Base-by-base conservation (phyloP, 2,797 vertebrate species). In the Lithobates sylvaticus region DNA sequence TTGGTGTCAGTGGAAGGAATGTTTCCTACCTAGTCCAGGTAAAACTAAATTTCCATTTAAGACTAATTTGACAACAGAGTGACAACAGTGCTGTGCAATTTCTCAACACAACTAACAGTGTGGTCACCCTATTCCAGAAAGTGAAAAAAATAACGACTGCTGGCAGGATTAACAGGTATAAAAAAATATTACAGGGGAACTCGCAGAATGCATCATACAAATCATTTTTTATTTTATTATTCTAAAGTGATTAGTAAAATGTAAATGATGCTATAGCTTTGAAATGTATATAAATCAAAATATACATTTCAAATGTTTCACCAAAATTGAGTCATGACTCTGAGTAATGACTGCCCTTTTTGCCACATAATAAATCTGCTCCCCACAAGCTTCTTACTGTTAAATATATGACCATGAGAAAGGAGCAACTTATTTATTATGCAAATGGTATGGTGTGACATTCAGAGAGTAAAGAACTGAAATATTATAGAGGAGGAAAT, bases 381-480 rank as follows among this genome's bases (percentile, higher is more conserved):
- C 15, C 71, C 54, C 10, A 78, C 21, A 9, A 21, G n/a, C 29
- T 39, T 39, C 58, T 27, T 54, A 47, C 27, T 75, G 58, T 47
- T 64, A 54, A 64, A 23, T 47, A 73, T 71, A 39, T 76, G 68
- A 73, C 23, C 27, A 36, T 67, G 68, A 72, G 76, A 47, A 13
- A 65, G 54, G 47, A 65, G 69, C 72, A 36, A 78, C 54, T 78
- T 50, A 67, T 81, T 76, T 86, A 76, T 76, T 81, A 76, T 81
- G 84, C 72, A 68, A 86, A 81, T 86, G 61, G 76, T 18, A 70
- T 75, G 47, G 70, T 81, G 34, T 58, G 23, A 29, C 26, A 81
- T 69, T 32, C 27, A 54, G 65, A 32, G 42, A 42, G 77, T 21
- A 85, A 54, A 29, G 50, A 58, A n/a, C 78, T 80, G 26, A 79